A percentile compares a stretch with the other conserved stretches of the same genome.
phyloP scores from a whole-genome alignment of 2,797 vertebrate species.

The Lerista edwardsae region DNA sequence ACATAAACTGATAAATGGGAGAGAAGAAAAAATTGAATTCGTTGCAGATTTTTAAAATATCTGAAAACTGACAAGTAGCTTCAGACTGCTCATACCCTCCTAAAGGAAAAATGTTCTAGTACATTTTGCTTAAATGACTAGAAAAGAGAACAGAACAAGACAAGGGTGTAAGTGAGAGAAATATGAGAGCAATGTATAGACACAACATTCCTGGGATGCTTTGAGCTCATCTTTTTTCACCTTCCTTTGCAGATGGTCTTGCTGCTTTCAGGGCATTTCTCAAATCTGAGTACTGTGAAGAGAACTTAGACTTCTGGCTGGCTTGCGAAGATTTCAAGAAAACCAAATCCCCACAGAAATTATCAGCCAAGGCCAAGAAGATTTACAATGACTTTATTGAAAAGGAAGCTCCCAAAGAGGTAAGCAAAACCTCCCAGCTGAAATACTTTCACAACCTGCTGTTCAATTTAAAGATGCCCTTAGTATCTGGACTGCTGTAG shows the following conservation, averaged over 20 bases:
- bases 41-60: slow-evolving; percentile 11
- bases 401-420: slow-evolving; percentile 93
- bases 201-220: slow-evolving; percentile 24
- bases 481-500: neutral
- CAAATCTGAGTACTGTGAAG: slow-evolving; percentile 95
- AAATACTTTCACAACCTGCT: neutral
- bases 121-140: neutral
- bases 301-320: slow-evolving; percentile 97
- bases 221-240: neutral
- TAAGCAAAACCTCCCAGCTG: slow-evolving; percentile 60
- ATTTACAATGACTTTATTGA: slow-evolving; percentile 94
- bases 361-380: slow-evolving; percentile 87
- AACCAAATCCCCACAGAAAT: slow-evolving; percentile 84
- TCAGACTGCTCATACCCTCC: neutral
- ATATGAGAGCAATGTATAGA: neutral
- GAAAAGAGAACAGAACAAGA: neutral
- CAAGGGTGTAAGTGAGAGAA: neutral
- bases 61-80: slow-evolving; percentile 10
- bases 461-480: no score
- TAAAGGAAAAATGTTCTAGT: neutral
- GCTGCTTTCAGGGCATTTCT: slow-evolving; percentile 92
- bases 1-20: neutral
- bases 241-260: slow-evolving; percentile 84
- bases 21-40: neutral
- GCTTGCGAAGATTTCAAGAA: slow-evolving; percentile 94